Base-by-base conservation (phyloP, 1,140 invertebrate species). In the Ylistrum balloti region DNA sequence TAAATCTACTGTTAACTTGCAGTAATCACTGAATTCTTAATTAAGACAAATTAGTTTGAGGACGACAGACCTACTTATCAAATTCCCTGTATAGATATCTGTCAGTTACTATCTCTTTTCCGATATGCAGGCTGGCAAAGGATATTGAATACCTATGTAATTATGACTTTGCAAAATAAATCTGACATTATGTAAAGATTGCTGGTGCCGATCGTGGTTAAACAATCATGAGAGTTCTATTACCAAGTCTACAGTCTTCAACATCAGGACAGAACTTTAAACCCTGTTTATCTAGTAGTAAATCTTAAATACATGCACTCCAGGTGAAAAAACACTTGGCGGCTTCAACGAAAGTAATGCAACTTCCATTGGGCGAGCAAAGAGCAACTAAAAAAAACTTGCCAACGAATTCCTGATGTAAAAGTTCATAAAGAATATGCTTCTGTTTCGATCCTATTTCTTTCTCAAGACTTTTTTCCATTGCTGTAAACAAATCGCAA, bases 111-210 rank as follows among this genome's bases (percentile, higher is more conserved):
- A 45, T 45, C 41, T 45, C 41, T 17, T 15, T 17, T 45, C 41
- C 5, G 13, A 38, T 38, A 38, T 38, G 35, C 35, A n/a, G n/a
- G 0, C 3, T 28, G 5, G n/a, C 5, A 74, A 22, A 28, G 56
- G 56, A 74, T 74, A 74, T 28, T 74, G 56, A 74, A 74, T 74
- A 74, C 56, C n/a, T 28, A n/a, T 74, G 56, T 74, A 74, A 74
- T 74, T 74, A 74, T 74, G 56, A 74, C 56, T 74, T 74, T 28
- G 56, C 56, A 74, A 74, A 74, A 74, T 74, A 74, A 74, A 74
- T 74, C 56, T 74, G 56, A 74, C 56, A 5, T 74, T 17, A 74
- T n/a, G 22, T 74, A 74, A 74, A n/a, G 17, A 74, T 74, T 74
- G 22, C 22, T 17, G 56, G 20, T 74, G 56, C n/a, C n/a, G 17